Conservation (phyloP, 2,113 vertebrate genomes). For the Gobius niger region DNA sequence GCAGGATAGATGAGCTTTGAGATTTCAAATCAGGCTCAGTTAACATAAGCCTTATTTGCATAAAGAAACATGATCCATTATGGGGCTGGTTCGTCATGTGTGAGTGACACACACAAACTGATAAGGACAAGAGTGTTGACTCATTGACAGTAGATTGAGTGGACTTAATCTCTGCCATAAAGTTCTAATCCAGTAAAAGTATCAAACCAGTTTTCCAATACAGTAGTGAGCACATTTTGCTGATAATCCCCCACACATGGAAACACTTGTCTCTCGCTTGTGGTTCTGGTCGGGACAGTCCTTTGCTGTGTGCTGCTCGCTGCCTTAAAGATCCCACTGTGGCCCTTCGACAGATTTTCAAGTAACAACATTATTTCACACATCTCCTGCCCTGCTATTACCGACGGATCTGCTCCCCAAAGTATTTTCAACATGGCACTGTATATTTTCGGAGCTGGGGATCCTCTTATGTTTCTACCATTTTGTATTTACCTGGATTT, state of each 20-base stretch:
- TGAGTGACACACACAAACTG: no score
- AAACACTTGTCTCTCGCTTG: neutral
- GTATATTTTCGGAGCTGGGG: slow-evolving; percentile 7
- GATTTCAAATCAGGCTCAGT: no score
- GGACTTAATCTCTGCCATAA: no score
- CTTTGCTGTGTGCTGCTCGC: neutral
- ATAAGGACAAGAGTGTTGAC: no score
- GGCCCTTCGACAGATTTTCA: slow-evolving; percentile 1
- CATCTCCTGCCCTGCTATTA: neutral
- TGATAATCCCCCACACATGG: slow-evolving; percentile 1
- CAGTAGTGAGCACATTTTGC: neutral
- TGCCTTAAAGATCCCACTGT: neutral
- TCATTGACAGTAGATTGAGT: no score
- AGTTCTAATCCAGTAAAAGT: neutral
- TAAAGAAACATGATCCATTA: no score
- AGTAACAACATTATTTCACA: slow-evolving; percentile 5
- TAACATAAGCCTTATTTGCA: no score
- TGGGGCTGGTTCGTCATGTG: no score
- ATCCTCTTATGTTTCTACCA: neutral
- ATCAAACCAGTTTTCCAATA: neutral
- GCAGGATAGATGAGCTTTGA: no score
- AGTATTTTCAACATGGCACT: neutral
- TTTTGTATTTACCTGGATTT: slow-evolving; percentile 23
- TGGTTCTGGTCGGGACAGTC: neutral
- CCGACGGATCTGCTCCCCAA: neutral